These are phyloP conservation scores for Litoditis marina DNA, from an alignment of 2,888 invertebrate genomes.

Conservation along the genomic window DNA sequence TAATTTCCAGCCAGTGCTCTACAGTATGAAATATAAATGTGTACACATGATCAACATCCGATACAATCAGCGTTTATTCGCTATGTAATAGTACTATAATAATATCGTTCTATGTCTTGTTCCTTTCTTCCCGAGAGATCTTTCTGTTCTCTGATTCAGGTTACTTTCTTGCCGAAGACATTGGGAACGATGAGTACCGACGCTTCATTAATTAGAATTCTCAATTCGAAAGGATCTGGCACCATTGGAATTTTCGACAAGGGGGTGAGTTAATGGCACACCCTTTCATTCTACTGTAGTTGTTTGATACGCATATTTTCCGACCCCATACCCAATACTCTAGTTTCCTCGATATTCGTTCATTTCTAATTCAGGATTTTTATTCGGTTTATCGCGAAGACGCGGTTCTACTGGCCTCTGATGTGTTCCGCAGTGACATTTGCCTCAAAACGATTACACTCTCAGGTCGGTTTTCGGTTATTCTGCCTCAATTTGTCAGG, in stretches of 20 bases:
- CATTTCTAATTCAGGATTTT: slow-evolving; percentile 32
- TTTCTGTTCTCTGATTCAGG: too few species aligned
- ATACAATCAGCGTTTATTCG: too few species aligned
- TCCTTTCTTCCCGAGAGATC: too few species aligned
- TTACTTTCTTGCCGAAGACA: too few species aligned
- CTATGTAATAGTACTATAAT: too few species aligned
- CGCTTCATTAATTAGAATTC: slow-evolving; percentile 33
- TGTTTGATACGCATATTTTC: background rate
- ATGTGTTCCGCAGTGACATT: slow-evolving; percentile 51
- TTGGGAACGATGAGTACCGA: too few species aligned
- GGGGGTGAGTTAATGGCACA: slow-evolving; percentile 23
- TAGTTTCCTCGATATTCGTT: background rate
- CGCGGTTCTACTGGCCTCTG: slow-evolving; percentile 45
- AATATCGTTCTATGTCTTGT: too few species aligned
- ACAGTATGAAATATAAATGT: too few species aligned
- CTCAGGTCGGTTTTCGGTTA: slow-evolving; percentile 9
- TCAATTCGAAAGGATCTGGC: slow-evolving; percentile 34
- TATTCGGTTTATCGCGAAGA: slow-evolving; percentile 49
- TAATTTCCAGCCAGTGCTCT: too few species aligned
- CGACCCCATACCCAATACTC: background rate
- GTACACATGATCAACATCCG: too few species aligned
- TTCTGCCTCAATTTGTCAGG: background rate
- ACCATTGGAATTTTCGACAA: slow-evolving; percentile 48
- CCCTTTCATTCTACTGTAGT: background rate
- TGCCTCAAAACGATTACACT: slow-evolving; percentile 36